Conservation (phyloP, 2,113 vertebrate species). For the Coreoperca whiteheadi region DNA sequence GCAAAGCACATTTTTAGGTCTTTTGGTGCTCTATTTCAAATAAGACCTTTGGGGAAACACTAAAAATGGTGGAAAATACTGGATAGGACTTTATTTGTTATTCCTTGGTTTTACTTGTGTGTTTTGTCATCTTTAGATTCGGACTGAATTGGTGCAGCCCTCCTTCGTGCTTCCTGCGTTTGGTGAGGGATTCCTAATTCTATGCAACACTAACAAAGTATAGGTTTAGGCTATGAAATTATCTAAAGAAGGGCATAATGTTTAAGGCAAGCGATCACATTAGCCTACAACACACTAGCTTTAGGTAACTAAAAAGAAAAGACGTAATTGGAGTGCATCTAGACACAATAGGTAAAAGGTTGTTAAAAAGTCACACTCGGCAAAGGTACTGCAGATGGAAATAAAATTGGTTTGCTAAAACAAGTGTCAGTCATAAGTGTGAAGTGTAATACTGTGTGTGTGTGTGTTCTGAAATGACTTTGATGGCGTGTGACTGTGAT, state of each 20-base stretch:
- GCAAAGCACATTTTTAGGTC: not conserved
- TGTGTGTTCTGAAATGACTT: not conserved
- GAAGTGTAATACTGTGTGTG: not conserved
- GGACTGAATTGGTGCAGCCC: not conserved
- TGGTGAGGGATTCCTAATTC: slow-evolving; percentile 50
- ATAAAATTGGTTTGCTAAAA: not conserved
- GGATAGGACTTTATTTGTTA: not conserved
- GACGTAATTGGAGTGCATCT: not conserved
- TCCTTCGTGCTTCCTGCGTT: not conserved
- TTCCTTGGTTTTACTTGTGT: not conserved
- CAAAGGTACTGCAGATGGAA: not conserved
- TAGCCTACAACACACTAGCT: not conserved
- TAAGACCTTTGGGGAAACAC: not conserved
- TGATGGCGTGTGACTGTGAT: not conserved
- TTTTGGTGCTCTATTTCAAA: not conserved
- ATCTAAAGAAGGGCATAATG: not conserved
- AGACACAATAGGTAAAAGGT: not conserved
- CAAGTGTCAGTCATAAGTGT: too few relatives aligned
- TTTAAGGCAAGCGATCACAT: not conserved
- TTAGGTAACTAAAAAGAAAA: not conserved
- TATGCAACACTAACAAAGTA: not conserved
- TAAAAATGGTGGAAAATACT: not conserved
- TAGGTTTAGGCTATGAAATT: not conserved
- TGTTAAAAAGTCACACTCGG: not conserved
- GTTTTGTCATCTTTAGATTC: slow-evolving; percentile 17